These are phyloP conservation scores for Etheostoma spectabile DNA, from an alignment of 2,113 vertebrate species.

Conservation along the genomic window DNA sequence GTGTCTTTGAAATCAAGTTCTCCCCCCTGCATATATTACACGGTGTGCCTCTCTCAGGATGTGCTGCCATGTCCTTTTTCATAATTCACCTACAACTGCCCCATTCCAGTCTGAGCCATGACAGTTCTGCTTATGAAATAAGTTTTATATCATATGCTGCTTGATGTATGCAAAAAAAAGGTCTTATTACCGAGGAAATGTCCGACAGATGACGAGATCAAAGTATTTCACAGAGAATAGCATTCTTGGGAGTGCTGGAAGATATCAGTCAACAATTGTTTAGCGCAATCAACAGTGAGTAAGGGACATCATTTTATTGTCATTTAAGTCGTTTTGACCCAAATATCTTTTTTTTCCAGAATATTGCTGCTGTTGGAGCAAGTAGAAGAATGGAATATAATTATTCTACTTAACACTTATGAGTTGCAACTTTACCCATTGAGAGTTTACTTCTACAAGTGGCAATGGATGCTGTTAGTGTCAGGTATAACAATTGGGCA, in stretches of 20 bases:
- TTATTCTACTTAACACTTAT: not conserved
- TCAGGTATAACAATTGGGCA: not conserved
- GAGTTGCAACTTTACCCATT: not conserved
- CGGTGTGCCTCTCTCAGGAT: no score
- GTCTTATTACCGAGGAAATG: not conserved
- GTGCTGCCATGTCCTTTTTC: constrained; percentile 55
- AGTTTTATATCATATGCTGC: not conserved
- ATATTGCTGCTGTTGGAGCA: not conserved
- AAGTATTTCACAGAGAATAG: not conserved
- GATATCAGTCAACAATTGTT: not conserved
- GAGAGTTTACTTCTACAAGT: not conserved
- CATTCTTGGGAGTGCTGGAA: not conserved
- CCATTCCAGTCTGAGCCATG: constrained; percentile 26
- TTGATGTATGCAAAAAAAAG: not conserved
- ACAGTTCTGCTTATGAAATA: not conserved
- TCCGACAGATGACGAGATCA: not conserved
- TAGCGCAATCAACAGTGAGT: not conserved
- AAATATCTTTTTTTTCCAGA: not conserved
- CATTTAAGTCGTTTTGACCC: no score
- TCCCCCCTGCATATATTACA: no score
- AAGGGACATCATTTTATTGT: not conserved
- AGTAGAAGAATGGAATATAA: not conserved
- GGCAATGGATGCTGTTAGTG: not conserved
- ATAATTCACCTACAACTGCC: constrained; percentile 58
- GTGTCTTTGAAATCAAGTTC: no score